These are phyloP conservation scores for Corbicula japonica DNA, from an alignment of 2,888 invertebrate species.

Conservation along the genomic window DNA sequence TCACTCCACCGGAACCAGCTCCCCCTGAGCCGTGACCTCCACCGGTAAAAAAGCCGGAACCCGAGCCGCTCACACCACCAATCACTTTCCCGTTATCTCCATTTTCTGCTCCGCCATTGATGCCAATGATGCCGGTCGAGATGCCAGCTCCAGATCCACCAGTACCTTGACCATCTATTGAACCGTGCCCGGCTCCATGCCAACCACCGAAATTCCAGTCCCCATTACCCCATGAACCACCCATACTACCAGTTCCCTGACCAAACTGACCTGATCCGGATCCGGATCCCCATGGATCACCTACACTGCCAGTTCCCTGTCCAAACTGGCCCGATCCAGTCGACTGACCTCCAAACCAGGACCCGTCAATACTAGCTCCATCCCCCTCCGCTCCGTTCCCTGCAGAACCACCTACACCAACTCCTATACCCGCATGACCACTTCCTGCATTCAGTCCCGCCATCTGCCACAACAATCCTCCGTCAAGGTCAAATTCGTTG, in stretches of 20 bases:
- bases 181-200: background rate
- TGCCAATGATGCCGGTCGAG: background rate
- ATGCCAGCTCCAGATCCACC: background rate
- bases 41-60: background rate
- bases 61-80: background rate
- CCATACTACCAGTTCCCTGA: too few species aligned
- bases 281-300: background rate
- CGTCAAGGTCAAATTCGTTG: constrained; percentile 24
- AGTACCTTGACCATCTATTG: background rate
- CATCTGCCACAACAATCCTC: constrained; percentile 15
- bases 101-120: background rate
- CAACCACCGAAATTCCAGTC: constrained; percentile 15
- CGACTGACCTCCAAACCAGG: constrained; percentile 12
- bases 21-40: constrained; percentile 11
- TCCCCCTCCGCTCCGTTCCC: background rate
- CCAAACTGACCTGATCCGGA: too few species aligned
- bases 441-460: background rate
- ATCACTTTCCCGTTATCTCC: background rate
- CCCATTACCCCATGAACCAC: constrained; percentile 4
- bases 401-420: background rate
- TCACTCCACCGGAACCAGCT: background rate
- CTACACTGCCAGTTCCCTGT: background rate
- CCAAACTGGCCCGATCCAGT: background rate
- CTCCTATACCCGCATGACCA: constrained; percentile 1
- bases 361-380: constrained; percentile 1